phyloP scores from a whole-genome alignment of 64 coral and sea anemone species.

The Porites lutea region DNA sequence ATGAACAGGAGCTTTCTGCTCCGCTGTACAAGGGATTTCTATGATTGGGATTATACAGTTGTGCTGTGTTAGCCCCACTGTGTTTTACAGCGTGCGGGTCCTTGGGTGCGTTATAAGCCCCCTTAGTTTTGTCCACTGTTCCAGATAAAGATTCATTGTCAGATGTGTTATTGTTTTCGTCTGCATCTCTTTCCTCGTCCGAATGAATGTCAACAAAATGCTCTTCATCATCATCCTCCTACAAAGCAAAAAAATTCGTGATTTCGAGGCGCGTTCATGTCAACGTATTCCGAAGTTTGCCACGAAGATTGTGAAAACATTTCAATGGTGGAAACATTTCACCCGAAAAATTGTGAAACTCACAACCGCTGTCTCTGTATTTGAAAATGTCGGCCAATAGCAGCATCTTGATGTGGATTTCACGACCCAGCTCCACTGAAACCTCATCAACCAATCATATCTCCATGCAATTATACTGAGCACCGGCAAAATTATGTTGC shows the following conservation, averaged over 20 bases:
- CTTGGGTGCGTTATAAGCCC: neutral
- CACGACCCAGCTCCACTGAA: too few species aligned
- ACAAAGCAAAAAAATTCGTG: neutral
- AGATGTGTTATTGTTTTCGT: constrained; percentile 29
- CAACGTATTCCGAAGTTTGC: too few species aligned
- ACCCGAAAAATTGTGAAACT: too few species aligned
- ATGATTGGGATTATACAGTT: neutral
- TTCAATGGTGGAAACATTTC: too few species aligned
- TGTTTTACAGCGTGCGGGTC: neutral
- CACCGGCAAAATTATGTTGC: too few species aligned
- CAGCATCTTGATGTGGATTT: too few species aligned
- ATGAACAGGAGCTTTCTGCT: constrained; percentile 86
- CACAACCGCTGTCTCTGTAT: too few species aligned
- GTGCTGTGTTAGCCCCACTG: neutral
- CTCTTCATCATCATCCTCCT: constrained; percentile 93
- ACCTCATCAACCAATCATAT: too few species aligned
- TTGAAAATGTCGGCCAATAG: too few species aligned
- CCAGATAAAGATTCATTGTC: neutral
- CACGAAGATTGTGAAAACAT: too few species aligned
- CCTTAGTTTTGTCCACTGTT: neutral
- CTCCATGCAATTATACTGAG: too few species aligned
- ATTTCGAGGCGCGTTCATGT: too few species aligned
- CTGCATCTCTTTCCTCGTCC: constrained; percentile 46
- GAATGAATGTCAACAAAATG: constrained; percentile 76
- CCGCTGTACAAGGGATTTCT: constrained; percentile 89